A percentile compares a stretch with the other conserved stretches of the same genome.
These are phyloP conservation scores for Recurvirostra avosetta DNA, from an alignment of 2,113 vertebrate species.

Conservation along the genomic window DNA sequence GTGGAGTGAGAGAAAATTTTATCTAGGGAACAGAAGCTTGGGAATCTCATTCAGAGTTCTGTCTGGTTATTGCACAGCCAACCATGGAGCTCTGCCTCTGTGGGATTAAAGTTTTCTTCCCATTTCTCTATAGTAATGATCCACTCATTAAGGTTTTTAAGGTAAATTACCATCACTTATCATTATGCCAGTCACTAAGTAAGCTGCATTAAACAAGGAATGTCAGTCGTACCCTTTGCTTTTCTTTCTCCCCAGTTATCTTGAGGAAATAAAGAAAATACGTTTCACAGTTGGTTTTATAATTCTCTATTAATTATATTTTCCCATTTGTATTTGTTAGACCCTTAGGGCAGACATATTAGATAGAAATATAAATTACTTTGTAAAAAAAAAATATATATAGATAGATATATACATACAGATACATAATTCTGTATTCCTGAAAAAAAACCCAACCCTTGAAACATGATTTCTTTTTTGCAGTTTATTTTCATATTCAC, in stretches of 20 bases:
- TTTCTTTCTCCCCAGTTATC: constrained; percentile 31
- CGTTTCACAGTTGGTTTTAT: constrained; percentile 21
- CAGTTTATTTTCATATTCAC: not conserved
- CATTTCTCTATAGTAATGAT: constrained; percentile 81
- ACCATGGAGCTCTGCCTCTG: constrained; percentile 79
- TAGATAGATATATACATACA: not conserved
- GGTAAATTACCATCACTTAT: constrained; percentile 79
- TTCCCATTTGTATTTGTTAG: not conserved
- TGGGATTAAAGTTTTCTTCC: constrained; percentile 84
- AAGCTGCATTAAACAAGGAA: constrained; percentile 73
- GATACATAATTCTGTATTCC: not conserved
- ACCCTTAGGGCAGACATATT: not conserved
- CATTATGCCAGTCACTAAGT: constrained; percentile 69
- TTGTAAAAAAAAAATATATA: not conserved
- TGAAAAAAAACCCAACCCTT: not conserved
- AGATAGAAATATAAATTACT: constrained; percentile 4
- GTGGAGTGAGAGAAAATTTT: constrained; percentile 80
- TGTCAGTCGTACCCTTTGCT: constrained; percentile 56
- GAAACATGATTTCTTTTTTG: not conserved
- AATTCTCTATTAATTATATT: constrained; percentile 12
- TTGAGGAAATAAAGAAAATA: constrained; percentile 52
- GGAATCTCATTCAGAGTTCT: constrained; percentile 79
- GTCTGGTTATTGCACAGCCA: constrained; percentile 83
- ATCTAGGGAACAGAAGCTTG: constrained; percentile 78
- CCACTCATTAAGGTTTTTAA: constrained; percentile 84